These are phyloP conservation scores for Cacatua alba DNA, from an alignment of 2,113 vertebrate genomes.

Conservation along the genomic window DNA sequence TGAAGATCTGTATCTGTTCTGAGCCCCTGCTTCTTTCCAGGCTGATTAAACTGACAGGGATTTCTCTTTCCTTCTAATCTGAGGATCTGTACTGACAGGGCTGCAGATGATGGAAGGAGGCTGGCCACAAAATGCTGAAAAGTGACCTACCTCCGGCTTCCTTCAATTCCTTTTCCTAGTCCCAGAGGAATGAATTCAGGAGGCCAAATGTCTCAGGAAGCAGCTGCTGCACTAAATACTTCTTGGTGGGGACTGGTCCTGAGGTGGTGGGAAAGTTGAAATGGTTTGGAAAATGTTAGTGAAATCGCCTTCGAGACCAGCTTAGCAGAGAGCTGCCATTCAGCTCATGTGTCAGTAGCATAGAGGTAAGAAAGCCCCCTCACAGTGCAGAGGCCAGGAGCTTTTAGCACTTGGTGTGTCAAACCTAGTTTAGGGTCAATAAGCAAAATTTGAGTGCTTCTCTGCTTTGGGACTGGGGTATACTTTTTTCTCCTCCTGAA, in stretches of 20 bases:
- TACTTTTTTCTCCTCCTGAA: background rate
- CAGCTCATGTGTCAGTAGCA: background rate
- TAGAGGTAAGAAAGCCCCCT: background rate
- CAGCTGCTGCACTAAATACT: slow-evolving; percentile 51
- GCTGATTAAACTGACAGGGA: background rate
- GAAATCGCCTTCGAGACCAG: background rate
- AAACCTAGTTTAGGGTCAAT: background rate
- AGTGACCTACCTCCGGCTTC: background rate
- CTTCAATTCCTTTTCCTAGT: background rate
- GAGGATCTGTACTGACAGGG: background rate
- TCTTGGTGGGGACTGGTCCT: background rate
- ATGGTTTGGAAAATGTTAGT: slow-evolving; percentile 18
- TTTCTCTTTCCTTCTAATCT: background rate
- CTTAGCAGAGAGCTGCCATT: background rate
- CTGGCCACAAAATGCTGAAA: slow-evolving; percentile 9
- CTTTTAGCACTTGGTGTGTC: background rate
- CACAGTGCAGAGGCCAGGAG: background rate
- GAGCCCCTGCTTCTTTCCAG: background rate
- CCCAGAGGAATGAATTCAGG: slow-evolving; percentile 35
- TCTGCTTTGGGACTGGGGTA: background rate
- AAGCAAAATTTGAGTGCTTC: background rate
- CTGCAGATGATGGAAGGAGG: background rate
- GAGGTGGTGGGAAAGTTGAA: slow-evolving; percentile 4
- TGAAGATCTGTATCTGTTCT: background rate
- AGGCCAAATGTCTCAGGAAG: slow-evolving; percentile 59